A percentile compares a stretch with the other conserved stretches of the same genome.
Conservation (phyloP, 30 jellyfish, hydroid and myxozoan species). For the Clytia hemisphaerica region DNA sequence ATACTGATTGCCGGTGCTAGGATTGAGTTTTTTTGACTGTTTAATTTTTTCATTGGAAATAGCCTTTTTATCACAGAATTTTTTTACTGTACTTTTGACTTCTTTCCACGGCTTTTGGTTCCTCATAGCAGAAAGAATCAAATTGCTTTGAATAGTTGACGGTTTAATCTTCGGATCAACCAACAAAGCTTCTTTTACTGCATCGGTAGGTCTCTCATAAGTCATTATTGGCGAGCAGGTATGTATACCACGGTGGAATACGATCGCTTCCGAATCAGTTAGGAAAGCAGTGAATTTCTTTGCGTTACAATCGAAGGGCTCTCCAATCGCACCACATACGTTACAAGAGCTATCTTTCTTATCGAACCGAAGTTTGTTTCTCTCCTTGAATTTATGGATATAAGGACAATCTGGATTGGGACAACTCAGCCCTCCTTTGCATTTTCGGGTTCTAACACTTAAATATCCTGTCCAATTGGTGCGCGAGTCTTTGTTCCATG, state of each 20-base stretch:
- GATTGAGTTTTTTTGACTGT: too few species aligned
- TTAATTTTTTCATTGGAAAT: too few species aligned
- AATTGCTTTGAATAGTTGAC: not conserved
- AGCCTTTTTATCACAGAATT: too few species aligned
- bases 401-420: too few species aligned
- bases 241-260: slow-evolving; percentile 2
- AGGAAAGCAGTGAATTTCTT: not conserved
- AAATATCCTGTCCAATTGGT: too few species aligned
- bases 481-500: too few species aligned
- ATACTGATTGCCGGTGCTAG: not conserved
- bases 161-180: not conserved
- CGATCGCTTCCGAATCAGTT: not conserved
- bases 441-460: too few species aligned
- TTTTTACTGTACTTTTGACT: not conserved
- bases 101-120: not conserved
- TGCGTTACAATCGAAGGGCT: not conserved
- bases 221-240: not conserved
- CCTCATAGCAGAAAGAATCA: not conserved
- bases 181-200: not conserved
- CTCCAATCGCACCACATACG: slow-evolving; percentile 3
- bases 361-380: not conserved
- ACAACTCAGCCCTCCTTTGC: too few species aligned
- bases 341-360: not conserved
- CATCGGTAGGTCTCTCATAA: not conserved
- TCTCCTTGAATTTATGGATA: not conserved